Evolutionary conservation across 2,113 vertebrate species (phyloP).

Genomic region (Ceratotherium simum): DNA sequence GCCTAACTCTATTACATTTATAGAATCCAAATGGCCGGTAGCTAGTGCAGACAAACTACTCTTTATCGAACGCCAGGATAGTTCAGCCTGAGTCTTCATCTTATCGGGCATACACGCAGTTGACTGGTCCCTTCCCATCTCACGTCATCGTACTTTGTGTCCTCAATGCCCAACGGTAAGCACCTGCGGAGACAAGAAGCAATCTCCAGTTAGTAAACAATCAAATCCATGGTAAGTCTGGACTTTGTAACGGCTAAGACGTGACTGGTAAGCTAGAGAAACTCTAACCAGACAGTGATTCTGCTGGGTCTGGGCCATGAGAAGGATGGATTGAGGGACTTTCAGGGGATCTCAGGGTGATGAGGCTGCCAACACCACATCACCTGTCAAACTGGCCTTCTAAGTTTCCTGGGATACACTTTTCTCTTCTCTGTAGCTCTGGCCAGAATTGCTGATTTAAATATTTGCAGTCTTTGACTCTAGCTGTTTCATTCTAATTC

Average conservation of each 20-base stretch:
- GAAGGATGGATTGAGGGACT: background rate
- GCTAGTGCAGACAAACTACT: background rate
- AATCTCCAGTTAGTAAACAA: background rate
- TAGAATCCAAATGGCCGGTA: background rate
- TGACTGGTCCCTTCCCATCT: background rate
- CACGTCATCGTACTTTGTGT: background rate
- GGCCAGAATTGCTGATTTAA: background rate
- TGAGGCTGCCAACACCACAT: background rate
- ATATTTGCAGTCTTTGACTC: background rate
- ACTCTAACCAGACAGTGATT: background rate
- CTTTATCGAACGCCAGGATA: background rate
- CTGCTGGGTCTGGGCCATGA: background rate
- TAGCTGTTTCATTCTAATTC: constrained; percentile 17
- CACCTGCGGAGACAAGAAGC: background rate
- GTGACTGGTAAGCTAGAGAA: background rate
- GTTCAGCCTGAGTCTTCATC: background rate
- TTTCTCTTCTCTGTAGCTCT: background rate
- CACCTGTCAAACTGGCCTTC: background rate
- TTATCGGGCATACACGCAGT: background rate
- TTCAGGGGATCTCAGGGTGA: background rate
- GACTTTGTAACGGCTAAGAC: background rate
- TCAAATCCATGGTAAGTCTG: background rate
- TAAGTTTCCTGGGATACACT: background rate
- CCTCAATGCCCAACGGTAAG: background rate
- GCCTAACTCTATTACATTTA: background rate